Evolutionary conservation across 37 sponge, comb jelly and placozoan genomes (phyloP).

Genomic region (Cliona cf. orientalis): DNA sequence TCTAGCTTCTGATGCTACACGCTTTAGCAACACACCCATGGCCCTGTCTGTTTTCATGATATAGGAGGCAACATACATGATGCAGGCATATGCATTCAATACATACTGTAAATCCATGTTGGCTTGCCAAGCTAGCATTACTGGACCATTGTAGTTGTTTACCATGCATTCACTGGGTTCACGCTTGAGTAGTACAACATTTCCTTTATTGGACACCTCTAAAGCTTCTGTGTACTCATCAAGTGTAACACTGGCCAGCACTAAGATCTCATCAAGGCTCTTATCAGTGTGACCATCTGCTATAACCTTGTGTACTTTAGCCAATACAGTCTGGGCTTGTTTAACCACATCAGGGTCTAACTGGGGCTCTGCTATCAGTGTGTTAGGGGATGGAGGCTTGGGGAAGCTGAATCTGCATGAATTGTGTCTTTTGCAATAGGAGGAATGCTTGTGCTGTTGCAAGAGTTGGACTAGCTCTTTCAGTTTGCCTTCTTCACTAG

Average conservation of each 20-base stretch:
- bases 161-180: constrained; percentile 8
- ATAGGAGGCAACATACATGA: no score
- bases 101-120: constrained; percentile 55
- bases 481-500: constrained; percentile 20
- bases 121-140: constrained; percentile 40
- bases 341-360: neutral
- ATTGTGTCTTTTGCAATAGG: constrained; percentile 21
- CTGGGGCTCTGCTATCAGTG: neutral
- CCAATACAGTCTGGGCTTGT: neutral
- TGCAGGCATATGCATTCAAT: constrained; percentile 16
- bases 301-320: constrained; percentile 9
- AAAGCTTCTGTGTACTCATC: neutral
- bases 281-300: neutral
- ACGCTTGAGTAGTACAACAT: neutral
- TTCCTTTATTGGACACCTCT: neutral
- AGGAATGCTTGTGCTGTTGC: constrained; percentile 16
- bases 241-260: neutral
- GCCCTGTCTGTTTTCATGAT: constrained; percentile 26
- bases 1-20: no score
- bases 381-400: constrained; percentile 4
- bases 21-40: no score
- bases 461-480: constrained; percentile 12
- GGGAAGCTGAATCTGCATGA: constrained; percentile 31
- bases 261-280: neutral
- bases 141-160: constrained; percentile 23